Evolutionary conservation across 1,140 invertebrate genomes (phyloP), one percentile per base, ranked within the genome.

Genomic region (Eumeta japonica): DNA sequence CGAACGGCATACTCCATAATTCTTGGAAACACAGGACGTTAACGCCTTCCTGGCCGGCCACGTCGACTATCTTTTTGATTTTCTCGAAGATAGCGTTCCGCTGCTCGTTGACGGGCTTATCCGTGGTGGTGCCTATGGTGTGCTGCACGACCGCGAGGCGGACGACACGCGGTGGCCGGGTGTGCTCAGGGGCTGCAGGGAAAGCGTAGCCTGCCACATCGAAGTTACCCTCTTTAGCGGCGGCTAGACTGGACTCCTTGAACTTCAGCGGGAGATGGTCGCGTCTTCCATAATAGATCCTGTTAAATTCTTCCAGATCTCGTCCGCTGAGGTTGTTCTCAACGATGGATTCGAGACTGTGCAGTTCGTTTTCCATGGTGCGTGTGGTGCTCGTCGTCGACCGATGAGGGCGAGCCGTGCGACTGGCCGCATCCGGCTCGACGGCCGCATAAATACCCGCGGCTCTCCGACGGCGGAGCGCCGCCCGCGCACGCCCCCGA

Each of bases 1-100:
- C 93, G 79, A 98, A 99, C 1, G 97, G 97, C 96, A 99, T 98
- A 94, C 96, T 87, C 96, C 96, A 99, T 15, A 93, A 85, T 76
- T 99, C 97, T 75, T 99, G 97, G 37, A 98, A 82, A 61, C 96
- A 97, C 11, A 98, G 56, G 28, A 99, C 82, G 60, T 99, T 98
- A 10, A 92, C 94, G 12, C 84, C 84, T 45, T 84, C 85, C 19
- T 76, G 53, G 0, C 86, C 88, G 2, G 96, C 95, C 11, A 87
- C 83, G 35, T 88, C 82, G 17, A 97, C 86, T 17, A 97, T 89
- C 33, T 81, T 78, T 43, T 79, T 79, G 3, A 98, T 88, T 58
- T 92, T 84, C 10, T 84, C 72, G 61, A 88, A 84, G 28, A 98
- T 80, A 10, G 90, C 89, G 50, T 88, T 79, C 49, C 89, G 81